These are phyloP conservation scores for Trichopria drosophilae DNA, from an alignment of 2,888 invertebrate genomes.

Conservation along the genomic window DNA sequence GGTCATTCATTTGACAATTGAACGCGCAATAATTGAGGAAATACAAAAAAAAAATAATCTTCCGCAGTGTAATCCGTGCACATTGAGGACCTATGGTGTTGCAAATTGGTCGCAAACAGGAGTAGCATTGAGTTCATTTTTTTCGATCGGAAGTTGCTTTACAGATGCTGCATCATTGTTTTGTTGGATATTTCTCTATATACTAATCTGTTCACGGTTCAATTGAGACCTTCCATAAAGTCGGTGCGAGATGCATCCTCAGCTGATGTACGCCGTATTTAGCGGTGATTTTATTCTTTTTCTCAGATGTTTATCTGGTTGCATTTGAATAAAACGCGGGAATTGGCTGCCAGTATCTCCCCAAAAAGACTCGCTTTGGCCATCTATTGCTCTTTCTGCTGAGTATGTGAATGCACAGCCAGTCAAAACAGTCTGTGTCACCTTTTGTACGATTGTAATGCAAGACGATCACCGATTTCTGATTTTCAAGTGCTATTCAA, in stretches of 20 bases:
- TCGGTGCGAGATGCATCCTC: not conserved
- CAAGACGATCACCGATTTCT: constrained; percentile 30
- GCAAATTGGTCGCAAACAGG: too few relatives aligned
- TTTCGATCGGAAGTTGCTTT: too few relatives aligned
- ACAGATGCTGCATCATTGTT: not conserved
- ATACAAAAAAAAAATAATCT: too few relatives aligned
- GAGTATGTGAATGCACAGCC: constrained; percentile 31
- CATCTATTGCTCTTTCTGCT: constrained; percentile 28
- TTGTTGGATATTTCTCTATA: not conserved
- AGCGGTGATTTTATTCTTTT: not conserved
- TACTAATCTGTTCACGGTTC: not conserved
- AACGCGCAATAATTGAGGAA: too few relatives aligned
- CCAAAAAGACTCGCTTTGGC: constrained; percentile 34
- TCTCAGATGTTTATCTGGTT: too few relatives aligned
- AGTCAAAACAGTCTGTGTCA: constrained; percentile 37
- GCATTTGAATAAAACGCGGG: too few relatives aligned
- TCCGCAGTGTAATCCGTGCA: too few relatives aligned
- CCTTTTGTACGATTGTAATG: constrained; percentile 37
- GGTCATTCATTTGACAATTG: too few relatives aligned
- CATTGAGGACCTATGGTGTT: too few relatives aligned
- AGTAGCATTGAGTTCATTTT: too few relatives aligned
- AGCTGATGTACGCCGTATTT: not conserved
- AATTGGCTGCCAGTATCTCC: constrained; percentile 28
- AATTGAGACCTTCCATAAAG: not conserved
- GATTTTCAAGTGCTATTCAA: not conserved